A percentile compares a stretch with the other conserved stretches of the same genome.
phyloP scores from a whole-genome alignment of 2,888 invertebrate genomes.

The Agonopterix heracliana region DNA sequence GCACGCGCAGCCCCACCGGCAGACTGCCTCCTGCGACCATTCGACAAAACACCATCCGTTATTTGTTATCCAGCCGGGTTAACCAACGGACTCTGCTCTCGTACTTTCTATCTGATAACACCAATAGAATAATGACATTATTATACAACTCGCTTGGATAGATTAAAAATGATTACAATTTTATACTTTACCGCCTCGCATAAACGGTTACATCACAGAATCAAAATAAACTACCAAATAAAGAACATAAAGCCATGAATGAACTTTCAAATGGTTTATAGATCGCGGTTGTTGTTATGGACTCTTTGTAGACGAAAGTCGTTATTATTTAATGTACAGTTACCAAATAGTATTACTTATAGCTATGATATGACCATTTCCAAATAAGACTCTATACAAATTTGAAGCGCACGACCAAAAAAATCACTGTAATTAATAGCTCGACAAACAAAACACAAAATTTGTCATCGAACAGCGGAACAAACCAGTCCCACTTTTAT shows the following conservation, averaged over 20 bases:
- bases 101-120: conserved; percentile 68
- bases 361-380: too few species aligned
- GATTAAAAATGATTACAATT: conserved; percentile 39
- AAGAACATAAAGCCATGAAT: conserved; percentile 16
- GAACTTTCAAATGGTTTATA: conserved; percentile 21
- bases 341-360: too few species aligned
- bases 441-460: conserved; percentile 10
- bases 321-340: too few species aligned
- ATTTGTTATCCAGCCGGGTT: conserved; percentile 37
- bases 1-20: conserved; percentile 21
- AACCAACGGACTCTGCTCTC: conserved; percentile 25
- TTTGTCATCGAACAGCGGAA: conserved; percentile 15
- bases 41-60: conserved; percentile 5
- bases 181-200: conserved; percentile 29
- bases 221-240: conserved; percentile 28
- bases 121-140: conserved; percentile 28
- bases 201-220: conserved; percentile 36
- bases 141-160: conserved; percentile 46
- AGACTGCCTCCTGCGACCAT: not conserved
- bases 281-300: not conserved
- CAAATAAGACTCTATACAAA: conserved; percentile 1
- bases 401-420: not conserved
- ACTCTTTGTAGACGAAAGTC: not conserved
- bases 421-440: conserved; percentile 4
- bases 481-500: conserved; percentile 12